These are phyloP conservation scores for Amorpha juglandis DNA, from an alignment of 2,888 invertebrate genomes.

Conservation along the genomic window DNA sequence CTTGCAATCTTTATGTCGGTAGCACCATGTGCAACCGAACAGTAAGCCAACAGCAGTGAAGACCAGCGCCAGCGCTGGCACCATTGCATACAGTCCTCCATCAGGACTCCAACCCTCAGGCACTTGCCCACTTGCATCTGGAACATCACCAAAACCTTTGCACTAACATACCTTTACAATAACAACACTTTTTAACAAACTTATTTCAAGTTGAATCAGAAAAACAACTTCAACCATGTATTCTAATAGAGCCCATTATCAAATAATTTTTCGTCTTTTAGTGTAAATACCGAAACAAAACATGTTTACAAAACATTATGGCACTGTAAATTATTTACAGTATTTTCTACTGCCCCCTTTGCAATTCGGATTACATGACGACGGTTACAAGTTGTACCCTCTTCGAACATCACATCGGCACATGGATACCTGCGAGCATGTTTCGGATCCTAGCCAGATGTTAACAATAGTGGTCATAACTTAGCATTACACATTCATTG, in stretches of 20 bases:
- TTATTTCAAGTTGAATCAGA: too few species aligned
- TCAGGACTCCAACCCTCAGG: constrained; percentile 60
- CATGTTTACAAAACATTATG: not conserved
- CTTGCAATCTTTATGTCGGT: constrained; percentile 79
- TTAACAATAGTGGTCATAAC: constrained; percentile 11
- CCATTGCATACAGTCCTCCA: constrained; percentile 58
- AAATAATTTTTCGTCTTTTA: not conserved
- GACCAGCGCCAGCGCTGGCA: constrained; percentile 76
- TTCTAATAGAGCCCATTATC: too few species aligned
- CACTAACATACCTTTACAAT: not conserved
- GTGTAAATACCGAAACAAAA: not conserved
- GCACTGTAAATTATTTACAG: not conserved
- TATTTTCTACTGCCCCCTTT: not conserved
- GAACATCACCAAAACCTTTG: not conserved
- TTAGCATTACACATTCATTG: constrained; percentile 7
- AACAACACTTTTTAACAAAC: too few species aligned
- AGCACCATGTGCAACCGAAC: constrained; percentile 81
- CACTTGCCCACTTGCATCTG: constrained; percentile 32
- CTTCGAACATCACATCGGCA: not conserved
- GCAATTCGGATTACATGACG: not conserved
- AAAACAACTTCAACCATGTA: too few species aligned
- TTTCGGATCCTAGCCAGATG: constrained; percentile 28
- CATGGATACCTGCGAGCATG: constrained; percentile 23
- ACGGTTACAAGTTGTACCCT: constrained; percentile 9
- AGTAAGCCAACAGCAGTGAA: constrained; percentile 70